A percentile compares a stretch with the other conserved stretches of the same genome.
Evolutionary conservation across 2,797 vertebrate species (phyloP).

Genomic region (Sebastes goodei): DNA sequence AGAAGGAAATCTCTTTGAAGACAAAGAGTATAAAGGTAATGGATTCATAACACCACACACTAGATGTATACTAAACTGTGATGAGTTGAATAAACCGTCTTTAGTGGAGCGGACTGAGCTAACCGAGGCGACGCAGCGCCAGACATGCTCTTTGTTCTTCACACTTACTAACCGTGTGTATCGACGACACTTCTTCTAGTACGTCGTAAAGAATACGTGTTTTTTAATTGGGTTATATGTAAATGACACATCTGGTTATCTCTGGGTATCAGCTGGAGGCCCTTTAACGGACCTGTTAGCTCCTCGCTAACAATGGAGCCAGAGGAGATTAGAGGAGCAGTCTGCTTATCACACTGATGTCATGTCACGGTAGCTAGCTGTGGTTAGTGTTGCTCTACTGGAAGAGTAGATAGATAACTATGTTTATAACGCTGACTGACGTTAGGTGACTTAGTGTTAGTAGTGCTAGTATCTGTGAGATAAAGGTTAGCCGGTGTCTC

Average conservation of each 20-base stretch:
- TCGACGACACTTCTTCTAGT: not conserved
- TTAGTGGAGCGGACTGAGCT: not conserved
- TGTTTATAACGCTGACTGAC: not conserved
- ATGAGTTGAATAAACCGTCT: constrained; percentile 32
- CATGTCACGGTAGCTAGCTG: not conserved
- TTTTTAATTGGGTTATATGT: not conserved
- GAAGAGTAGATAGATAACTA: no score
- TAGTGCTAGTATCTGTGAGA: not conserved
- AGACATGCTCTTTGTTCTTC: constrained; percentile 35
- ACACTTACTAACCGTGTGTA: not conserved
- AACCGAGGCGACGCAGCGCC: constrained; percentile 40
- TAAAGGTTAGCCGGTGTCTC: constrained; percentile 4
- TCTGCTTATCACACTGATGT: constrained; percentile 6
- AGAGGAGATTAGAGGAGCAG: constrained; percentile 39
- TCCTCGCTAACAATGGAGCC: constrained; percentile 76
- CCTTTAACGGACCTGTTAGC: constrained; percentile 43
- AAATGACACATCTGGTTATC: constrained; percentile 5
- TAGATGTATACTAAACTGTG: not conserved
- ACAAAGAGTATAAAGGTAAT: constrained; percentile 83
- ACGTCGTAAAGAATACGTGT: not conserved
- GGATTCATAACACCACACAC: not conserved
- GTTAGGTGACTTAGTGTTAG: no score
- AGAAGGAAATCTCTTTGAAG: constrained; percentile 73
- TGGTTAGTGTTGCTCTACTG: not conserved
- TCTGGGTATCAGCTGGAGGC: not conserved